phyloP scores from a whole-genome alignment of 2,888 invertebrate species.

The Shargacucullia verbasci region DNA sequence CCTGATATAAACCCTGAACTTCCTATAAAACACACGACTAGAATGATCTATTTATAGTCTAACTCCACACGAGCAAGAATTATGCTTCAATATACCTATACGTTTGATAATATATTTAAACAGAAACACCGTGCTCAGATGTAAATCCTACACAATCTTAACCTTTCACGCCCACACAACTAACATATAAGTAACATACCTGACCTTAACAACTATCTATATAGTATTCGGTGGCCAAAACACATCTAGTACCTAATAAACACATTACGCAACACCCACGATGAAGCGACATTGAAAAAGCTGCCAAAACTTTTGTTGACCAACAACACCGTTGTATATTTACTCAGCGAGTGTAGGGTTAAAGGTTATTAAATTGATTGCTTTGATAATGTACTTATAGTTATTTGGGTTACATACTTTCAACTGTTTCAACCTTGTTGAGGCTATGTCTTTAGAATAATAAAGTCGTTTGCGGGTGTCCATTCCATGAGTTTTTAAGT shows the following conservation, averaged over 20 bases:
- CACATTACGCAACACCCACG: constrained; percentile 31
- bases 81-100: no score
- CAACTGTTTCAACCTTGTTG: no score
- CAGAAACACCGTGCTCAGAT: neutral
- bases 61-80: neutral
- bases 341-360: no score
- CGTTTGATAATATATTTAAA: no score
- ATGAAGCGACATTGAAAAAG: constrained; percentile 61
- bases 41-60: neutral
- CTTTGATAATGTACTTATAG: no score
- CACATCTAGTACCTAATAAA: constrained; percentile 23
- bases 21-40: no score
- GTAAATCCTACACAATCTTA: constrained; percentile 13
- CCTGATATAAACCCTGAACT: no score
- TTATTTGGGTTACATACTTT: no score
- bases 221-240: constrained; percentile 2
- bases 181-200: constrained; percentile 10
- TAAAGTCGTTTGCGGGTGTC: no score
- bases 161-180: constrained; percentile 27
- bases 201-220: constrained; percentile 30
- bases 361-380: no score
- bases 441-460: no score
- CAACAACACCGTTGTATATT: constrained; percentile 19
- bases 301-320: constrained; percentile 60
- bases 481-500: no score